Conservation (phyloP, 2,888 invertebrate genomes). For the Nudaria mundana region DNA sequence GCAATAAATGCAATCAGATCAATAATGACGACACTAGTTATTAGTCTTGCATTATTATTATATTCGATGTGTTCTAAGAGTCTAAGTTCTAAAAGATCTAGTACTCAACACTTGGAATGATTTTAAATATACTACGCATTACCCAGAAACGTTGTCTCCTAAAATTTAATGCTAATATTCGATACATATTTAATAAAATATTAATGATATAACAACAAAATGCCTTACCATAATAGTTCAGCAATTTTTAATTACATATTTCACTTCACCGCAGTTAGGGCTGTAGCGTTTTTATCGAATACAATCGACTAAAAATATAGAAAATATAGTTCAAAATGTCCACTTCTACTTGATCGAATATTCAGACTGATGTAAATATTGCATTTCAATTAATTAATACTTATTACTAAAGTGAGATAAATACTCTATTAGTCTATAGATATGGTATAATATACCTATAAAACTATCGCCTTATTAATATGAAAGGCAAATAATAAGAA, state of each 20-base stretch:
- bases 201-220: background rate
- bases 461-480: slow-evolving; percentile 32
- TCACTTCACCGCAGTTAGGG: no score
- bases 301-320: no score
- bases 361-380: slow-evolving; percentile 23
- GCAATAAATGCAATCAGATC: slow-evolving; percentile 32
- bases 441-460: slow-evolving; percentile 33
- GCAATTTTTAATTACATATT: background rate
- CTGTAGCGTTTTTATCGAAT: no score
- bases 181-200: no score
- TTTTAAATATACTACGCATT: background rate
- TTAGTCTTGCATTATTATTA: slow-evolving; percentile 17
- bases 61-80: slow-evolving; percentile 11
- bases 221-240: no score
- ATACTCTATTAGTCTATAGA: slow-evolving; percentile 32
- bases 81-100: background rate
- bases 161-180: background rate
- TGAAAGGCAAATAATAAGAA: slow-evolving; percentile 36
- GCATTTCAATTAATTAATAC: slow-evolving; percentile 21
- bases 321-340: no score
- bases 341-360: slow-evolving; percentile 20
- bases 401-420: slow-evolving; percentile 38
- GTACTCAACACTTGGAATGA: background rate
- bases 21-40: slow-evolving; percentile 24
- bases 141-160: no score